Conservation (phyloP, 92 coral and sea anemone genomes). For the Ricordea florida region DNA sequence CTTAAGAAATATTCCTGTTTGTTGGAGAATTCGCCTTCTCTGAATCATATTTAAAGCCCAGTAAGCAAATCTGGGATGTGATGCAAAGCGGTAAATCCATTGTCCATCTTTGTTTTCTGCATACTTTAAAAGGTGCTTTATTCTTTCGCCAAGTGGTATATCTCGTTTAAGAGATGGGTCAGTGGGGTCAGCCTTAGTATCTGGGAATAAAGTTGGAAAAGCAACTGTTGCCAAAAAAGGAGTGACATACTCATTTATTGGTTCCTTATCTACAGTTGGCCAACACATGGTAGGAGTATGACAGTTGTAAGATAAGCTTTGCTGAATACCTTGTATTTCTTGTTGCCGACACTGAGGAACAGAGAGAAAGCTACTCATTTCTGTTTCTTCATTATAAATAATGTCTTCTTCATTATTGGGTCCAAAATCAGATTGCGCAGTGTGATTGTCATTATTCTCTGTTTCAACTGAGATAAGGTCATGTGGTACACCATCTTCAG, state of each 20-base stretch:
- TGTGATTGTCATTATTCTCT: constrained; percentile 12
- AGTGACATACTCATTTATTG: constrained; percentile 62
- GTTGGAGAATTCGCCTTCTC: constrained; percentile 57
- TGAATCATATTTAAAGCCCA: constrained; percentile 76
- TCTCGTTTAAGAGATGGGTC: constrained; percentile 50
- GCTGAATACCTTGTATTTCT: constrained; percentile 58
- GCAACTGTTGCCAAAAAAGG: constrained; percentile 73
- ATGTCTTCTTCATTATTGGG: constrained; percentile 34
- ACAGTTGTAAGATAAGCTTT: constrained; percentile 11
- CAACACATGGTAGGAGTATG: constrained; percentile 6
- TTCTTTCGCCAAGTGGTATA: constrained; percentile 33
- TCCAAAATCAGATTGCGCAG: constrained; percentile 17
- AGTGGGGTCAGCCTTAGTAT: constrained; percentile 49
- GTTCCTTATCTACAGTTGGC: constrained; percentile 60
- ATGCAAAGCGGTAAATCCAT: constrained; percentile 62
- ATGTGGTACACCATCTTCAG: constrained; percentile 64
- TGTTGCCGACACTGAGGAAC: constrained; percentile 24
- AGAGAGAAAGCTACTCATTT: constrained; percentile 58
- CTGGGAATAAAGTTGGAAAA: constrained; percentile 71
- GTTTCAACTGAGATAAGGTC: constrained; percentile 51
- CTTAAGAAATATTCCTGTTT: constrained; percentile 57
- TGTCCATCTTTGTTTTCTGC: constrained; percentile 46
- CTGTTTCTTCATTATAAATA: constrained; percentile 36
- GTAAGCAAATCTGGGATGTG: constrained; percentile 71
- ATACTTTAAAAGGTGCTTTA: constrained; percentile 55